These are phyloP conservation scores for Dolomedes plantarius DNA, from an alignment of 2,888 invertebrate species.

Conservation along the genomic window DNA sequence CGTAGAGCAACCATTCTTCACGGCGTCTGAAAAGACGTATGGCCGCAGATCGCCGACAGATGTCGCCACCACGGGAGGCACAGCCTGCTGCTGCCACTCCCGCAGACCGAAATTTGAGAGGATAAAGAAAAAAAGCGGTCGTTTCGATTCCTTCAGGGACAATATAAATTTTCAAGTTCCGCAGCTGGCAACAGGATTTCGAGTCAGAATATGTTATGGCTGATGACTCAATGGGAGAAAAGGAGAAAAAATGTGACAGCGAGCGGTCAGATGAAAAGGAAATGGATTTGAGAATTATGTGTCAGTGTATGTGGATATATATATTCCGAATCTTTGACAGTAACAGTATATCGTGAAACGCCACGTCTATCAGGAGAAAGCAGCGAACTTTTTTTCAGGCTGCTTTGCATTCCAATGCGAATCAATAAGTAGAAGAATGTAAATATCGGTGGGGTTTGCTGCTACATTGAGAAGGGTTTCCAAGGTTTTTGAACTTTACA, in stretches of 20 bases:
- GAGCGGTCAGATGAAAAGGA: constrained; percentile 14
- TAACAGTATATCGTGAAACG: neutral
- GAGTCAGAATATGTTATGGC: constrained; percentile 12
- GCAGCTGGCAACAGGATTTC: constrained; percentile 14
- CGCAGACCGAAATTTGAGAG: constrained; percentile 30
- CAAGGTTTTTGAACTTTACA: no score
- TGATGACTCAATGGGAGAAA: constrained; percentile 11
- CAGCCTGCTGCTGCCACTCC: constrained; percentile 65
- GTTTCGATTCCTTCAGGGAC: constrained; percentile 29
- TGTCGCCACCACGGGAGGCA: constrained; percentile 69
- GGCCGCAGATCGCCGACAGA: constrained; percentile 66
- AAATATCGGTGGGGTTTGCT: no score
- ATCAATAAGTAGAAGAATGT: no score
- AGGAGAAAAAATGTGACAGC: constrained; percentile 6
- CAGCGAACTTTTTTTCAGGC: neutral
- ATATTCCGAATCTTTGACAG: neutral
- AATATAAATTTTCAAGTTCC: constrained; percentile 51
- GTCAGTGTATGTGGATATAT: neutral
- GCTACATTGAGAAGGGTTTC: no score
- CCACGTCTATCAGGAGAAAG: neutral
- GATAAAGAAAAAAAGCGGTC: constrained; percentile 15
- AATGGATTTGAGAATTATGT: constrained; percentile 2
- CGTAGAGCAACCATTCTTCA: constrained; percentile 63
- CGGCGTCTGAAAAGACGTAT: constrained; percentile 57
- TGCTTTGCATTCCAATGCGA: neutral